Evolutionary conservation across 2,113 vertebrate genomes (phyloP).

Genomic region (Oreochromis niloticus): DNA sequence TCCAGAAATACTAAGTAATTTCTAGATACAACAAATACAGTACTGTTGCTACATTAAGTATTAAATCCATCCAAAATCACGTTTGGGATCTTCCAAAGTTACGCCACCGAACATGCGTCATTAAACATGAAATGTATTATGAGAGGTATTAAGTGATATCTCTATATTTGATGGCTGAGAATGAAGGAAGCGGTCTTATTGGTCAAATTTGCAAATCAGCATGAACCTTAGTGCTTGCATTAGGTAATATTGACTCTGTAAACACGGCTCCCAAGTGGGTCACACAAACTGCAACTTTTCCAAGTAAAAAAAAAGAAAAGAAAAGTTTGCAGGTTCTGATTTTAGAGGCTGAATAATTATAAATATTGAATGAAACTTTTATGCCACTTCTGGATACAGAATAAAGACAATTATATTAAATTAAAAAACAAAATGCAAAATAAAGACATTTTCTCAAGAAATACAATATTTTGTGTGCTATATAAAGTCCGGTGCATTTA

Average conservation of each 20-base stretch:
- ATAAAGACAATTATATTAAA: neutral
- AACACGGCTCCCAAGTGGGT: conserved; percentile 4
- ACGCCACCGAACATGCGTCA: neutral
- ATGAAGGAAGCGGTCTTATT: neutral
- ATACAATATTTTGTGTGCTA: neutral
- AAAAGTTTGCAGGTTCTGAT: neutral
- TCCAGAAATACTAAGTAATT: neutral
- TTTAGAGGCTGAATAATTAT: neutral
- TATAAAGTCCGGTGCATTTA: neutral
- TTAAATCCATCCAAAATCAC: neutral
- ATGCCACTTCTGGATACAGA: neutral
- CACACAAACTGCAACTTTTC: neutral
- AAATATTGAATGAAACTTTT: neutral
- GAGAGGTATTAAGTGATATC: neutral
- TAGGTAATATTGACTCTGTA: conserved; percentile 54
- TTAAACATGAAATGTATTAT: neutral
- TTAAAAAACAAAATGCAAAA: neutral
- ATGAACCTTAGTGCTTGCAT: conserved; percentile 27
- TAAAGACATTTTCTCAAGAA: neutral
- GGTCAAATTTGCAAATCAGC: neutral
- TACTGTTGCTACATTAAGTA: neutral
- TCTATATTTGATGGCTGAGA: neutral
- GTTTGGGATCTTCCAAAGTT: neutral
- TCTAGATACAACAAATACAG: neutral
- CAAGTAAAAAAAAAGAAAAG: neutral